Conservation (phyloP, 2,113 vertebrate species). For the Corydoras sp. region DNA sequence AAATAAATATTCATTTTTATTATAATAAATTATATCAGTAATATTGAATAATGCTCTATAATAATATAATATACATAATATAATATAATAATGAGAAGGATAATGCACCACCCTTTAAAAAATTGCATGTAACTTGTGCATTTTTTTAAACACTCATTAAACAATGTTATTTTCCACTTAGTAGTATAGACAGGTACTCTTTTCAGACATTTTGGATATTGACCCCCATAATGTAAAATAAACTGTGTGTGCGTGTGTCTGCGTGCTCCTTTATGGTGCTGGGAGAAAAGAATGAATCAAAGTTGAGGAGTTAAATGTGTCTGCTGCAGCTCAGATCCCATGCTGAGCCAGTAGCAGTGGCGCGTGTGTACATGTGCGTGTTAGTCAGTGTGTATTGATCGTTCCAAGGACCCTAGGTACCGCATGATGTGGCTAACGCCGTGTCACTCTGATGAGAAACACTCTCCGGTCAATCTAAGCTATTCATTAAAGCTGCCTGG, state of each 20-base stretch:
- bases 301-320: background rate
- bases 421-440: constrained; percentile 68
- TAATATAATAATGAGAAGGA: too few relatives aligned
- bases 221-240: too few relatives aligned
- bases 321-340: background rate
- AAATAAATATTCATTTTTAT: too few relatives aligned
- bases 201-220: too few relatives aligned
- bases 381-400: constrained; percentile 39
- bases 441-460: constrained; percentile 58
- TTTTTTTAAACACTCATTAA: too few relatives aligned
- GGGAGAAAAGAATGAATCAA: background rate
- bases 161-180: too few relatives aligned
- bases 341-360: background rate
- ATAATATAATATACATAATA: too few relatives aligned
- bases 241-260: background rate
- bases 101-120: too few relatives aligned
- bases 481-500: constrained; percentile 32
- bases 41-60: too few relatives aligned
- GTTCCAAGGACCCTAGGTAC: constrained; percentile 56
- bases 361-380: constrained; percentile 23
- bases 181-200: too few relatives aligned
- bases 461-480: constrained; percentile 10
- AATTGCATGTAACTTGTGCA: too few relatives aligned
- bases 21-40: too few relatives aligned
- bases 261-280: background rate